Conservation (phyloP, 2,888 invertebrate genomes). For the Ormyrus rosae region DNA sequence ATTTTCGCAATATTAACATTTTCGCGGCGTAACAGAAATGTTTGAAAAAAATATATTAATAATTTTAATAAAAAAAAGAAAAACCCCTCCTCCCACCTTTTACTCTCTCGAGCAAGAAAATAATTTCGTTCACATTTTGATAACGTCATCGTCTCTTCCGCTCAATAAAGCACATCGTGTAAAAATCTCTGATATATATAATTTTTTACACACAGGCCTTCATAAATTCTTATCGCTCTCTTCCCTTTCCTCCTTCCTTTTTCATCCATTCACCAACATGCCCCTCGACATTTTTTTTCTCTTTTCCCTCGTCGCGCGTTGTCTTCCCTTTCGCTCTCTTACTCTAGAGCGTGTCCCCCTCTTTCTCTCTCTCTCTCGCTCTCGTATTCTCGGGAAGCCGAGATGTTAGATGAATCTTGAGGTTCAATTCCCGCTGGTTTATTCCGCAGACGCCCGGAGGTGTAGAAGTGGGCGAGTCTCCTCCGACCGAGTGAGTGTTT, state of each 20-base stretch:
- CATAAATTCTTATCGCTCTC: constrained; percentile 55
- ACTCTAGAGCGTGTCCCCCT: constrained; percentile 19
- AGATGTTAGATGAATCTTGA: constrained; percentile 71
- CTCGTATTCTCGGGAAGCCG: constrained; percentile 36
- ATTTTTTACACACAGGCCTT: constrained; percentile 31
- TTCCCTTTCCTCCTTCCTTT: constrained; percentile 9
- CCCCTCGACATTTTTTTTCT: constrained; percentile 37
- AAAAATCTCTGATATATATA: constrained; percentile 35
- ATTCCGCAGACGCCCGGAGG: constrained; percentile 62
- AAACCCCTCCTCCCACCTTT: not conserved
- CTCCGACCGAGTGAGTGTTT: constrained; percentile 51
- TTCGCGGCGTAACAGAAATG: too few species aligned
- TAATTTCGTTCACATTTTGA: constrained; percentile 48
- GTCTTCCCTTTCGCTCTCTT: constrained; percentile 43
- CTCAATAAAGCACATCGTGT: constrained; percentile 49
- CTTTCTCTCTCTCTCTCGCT: not conserved
- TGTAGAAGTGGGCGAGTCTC: constrained; percentile 47
- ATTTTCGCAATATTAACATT: too few species aligned
- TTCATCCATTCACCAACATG: constrained; percentile 43
- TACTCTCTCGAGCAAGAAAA: constrained; percentile 19
- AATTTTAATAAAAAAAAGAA: not conserved
- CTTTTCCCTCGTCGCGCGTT: constrained; percentile 26
- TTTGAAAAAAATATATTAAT: constrained; percentile 25
- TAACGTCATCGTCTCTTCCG: constrained; percentile 53
- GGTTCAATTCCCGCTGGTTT: constrained; percentile 72